Conservation (phyloP, 2,113 vertebrate genomes). For the Rostratula benghalensis region DNA sequence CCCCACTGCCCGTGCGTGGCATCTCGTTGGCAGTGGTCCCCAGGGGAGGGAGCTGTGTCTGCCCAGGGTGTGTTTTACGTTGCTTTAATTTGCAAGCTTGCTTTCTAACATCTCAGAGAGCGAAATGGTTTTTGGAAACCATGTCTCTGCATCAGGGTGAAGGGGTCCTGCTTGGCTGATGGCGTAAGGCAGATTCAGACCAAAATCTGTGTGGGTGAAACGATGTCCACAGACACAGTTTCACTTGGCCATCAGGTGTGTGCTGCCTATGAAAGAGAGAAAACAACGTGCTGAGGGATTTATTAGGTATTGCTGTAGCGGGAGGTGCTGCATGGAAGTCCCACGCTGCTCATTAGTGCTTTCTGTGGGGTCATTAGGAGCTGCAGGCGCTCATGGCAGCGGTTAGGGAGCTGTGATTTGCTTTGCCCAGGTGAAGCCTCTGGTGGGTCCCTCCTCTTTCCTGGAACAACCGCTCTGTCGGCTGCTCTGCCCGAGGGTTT, state of each 20-base stretch:
- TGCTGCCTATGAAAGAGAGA: background rate
- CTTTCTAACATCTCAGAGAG: background rate
- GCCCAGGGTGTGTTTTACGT: accelerated
- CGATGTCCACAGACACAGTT: accelerated
- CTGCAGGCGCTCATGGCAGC: accelerated
- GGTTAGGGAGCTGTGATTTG: background rate
- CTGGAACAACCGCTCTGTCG: accelerated
- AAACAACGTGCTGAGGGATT: accelerated
- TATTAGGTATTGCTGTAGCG: background rate
- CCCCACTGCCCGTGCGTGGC: background rate
- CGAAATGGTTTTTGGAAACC: background rate
- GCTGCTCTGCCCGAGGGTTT: background rate
- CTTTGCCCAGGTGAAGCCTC: background rate
- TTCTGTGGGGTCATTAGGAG: background rate
- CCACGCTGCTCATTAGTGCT: accelerated
- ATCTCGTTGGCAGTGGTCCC: background rate
- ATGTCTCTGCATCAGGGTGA: accelerated
- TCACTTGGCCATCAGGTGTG: accelerated
- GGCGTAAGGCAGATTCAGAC: background rate
- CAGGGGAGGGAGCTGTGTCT: background rate
- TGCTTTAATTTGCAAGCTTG: background rate
- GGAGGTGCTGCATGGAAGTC: accelerated
- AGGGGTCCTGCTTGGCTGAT: background rate
- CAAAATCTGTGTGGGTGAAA: background rate
- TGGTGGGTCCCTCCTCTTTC: background rate